Percentiles rank a stretch among this genome's conserved stretches.
These are phyloP conservation scores for Lucifuga dentata DNA, from an alignment of 2,113 vertebrate genomes.

Conservation along the genomic window DNA sequence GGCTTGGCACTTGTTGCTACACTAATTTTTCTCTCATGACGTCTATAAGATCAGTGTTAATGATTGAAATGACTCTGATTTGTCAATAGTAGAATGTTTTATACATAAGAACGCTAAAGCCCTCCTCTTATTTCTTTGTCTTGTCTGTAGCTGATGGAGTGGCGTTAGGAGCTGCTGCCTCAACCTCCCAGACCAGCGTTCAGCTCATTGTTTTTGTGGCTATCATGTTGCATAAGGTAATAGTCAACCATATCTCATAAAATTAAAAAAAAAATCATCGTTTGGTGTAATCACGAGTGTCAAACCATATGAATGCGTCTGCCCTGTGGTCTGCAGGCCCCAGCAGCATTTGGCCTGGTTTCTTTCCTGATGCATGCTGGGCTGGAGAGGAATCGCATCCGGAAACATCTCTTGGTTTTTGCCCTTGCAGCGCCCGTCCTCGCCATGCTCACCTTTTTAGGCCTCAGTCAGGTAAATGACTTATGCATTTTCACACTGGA, in stretches of 20 bases:
- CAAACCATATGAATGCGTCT: neutral
- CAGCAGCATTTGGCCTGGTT: slow-evolving; percentile 96
- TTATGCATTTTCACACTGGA: too few relatives aligned
- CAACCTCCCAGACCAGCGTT: slow-evolving; percentile 97
- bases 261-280: neutral
- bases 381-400: slow-evolving; percentile 96
- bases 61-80: too few relatives aligned
- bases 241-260: neutral
- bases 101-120: too few relatives aligned
- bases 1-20: neutral
- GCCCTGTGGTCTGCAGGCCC: slow-evolving; percentile 83
- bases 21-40: too few relatives aligned
- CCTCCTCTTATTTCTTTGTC: neutral
- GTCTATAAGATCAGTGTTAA: too few relatives aligned
- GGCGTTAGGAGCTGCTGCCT: slow-evolving; percentile 97
- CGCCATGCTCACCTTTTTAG: slow-evolving; percentile 94
- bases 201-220: slow-evolving; percentile 99
- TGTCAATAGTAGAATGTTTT: neutral
- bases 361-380: slow-evolving; percentile 99
- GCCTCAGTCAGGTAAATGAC: slow-evolving; percentile 91
- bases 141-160: slow-evolving; percentile 91
- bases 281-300: neutral
- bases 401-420: slow-evolving; percentile 97
- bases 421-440: slow-evolving; percentile 93
- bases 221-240: slow-evolving; percentile 99